Evolutionary conservation across 1,140 invertebrate species (phyloP).

Genomic region (Diorhabda carinulata): DNA sequence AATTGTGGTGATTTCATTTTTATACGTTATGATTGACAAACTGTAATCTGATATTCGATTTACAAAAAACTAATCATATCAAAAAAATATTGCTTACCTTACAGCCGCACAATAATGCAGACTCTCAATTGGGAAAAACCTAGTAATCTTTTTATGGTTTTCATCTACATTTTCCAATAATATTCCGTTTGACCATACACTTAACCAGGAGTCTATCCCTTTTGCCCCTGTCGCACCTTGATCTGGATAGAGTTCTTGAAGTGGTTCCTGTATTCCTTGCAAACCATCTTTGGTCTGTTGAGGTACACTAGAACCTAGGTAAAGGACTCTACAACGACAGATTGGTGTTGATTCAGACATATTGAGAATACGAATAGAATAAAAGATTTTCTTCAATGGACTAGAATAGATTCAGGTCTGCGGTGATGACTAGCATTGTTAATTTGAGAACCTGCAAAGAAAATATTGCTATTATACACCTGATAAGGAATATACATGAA

Average conservation of each 20-base stretch:
- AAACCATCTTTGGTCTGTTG: slow-evolving; percentile 96
- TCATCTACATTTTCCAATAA: slow-evolving; percentile 96
- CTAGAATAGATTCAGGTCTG: no score
- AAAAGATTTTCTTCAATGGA: no score
- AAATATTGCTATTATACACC: no score
- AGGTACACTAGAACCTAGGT: slow-evolving; percentile 94
- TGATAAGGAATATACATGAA: no score
- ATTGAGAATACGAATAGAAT: not conserved
- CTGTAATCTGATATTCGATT: no score
- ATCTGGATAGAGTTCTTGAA: slow-evolving; percentile 93
- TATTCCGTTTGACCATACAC: slow-evolving; percentile 95
- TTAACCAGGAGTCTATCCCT: slow-evolving; percentile 96
- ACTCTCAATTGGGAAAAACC: slow-evolving; percentile 96
- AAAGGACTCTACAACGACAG: slow-evolving; percentile 94
- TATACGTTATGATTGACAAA: no score
- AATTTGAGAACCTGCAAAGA: no score
- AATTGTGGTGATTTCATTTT: no score
- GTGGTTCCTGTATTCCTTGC: slow-evolving; percentile 94
- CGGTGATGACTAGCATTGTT: no score
- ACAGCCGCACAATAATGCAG: slow-evolving; percentile 98
- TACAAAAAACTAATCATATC: no score
- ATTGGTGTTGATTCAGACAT: slow-evolving; percentile 78
- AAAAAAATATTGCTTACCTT: slow-evolving; percentile 58
- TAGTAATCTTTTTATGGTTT: slow-evolving; percentile 86
- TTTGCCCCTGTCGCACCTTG: slow-evolving; percentile 80